These are phyloP conservation scores for Neopipo cinnamomea DNA, from an alignment of 2,113 vertebrate genomes.

Conservation along the genomic window DNA sequence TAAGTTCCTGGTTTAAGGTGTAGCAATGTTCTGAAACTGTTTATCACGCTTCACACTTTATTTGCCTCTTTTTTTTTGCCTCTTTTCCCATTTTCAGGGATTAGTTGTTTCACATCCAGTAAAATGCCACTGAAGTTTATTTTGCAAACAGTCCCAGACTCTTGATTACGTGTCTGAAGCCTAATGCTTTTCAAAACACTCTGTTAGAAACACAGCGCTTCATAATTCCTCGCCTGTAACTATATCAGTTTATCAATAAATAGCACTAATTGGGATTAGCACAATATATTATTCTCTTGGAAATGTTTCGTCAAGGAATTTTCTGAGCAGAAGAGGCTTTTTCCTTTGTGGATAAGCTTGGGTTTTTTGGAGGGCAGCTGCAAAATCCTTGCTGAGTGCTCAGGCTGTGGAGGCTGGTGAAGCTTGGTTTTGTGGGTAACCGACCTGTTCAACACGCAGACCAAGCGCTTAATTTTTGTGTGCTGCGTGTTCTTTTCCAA, in stretches of 20 bases:
- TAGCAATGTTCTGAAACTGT: background rate
- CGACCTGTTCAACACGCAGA: conserved; percentile 42
- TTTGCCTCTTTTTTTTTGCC: background rate
- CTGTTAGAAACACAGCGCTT: background rate
- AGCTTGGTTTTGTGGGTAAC: conserved; percentile 62
- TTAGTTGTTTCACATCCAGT: background rate
- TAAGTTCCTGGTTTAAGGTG: background rate
- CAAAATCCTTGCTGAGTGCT: conserved; percentile 40
- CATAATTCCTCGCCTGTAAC: background rate
- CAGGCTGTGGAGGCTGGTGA: conserved; percentile 19
- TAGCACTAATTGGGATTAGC: background rate
- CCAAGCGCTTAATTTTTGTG: conserved; percentile 21
- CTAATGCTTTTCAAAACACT: background rate
- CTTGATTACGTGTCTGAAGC: background rate
- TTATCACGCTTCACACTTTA: background rate
- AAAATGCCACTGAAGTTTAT: background rate
- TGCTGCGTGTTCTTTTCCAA: conserved; percentile 18
- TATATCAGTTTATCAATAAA: background rate
- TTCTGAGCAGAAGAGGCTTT: background rate
- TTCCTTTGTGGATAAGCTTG: conserved; percentile 17
- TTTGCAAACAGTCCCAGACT: background rate
- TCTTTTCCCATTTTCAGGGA: background rate
- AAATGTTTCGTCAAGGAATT: background rate
- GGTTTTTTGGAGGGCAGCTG: conserved; percentile 24
- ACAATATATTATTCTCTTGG: background rate